Base-by-base conservation (phyloP, 2,888 invertebrate species). In the Phania funesta region DNA sequence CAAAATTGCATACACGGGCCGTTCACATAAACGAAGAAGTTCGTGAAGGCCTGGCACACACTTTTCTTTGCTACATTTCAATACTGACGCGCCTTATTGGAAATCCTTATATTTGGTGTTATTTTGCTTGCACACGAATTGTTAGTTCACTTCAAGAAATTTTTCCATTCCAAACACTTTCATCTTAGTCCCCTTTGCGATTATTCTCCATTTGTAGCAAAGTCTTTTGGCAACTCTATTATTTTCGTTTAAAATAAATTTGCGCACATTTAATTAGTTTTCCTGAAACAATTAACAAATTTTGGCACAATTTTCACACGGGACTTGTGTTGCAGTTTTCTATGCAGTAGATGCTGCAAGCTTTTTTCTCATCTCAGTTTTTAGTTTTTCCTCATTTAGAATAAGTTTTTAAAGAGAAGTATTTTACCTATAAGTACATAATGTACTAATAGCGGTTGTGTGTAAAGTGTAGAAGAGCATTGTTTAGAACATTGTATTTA, bases 201-300 rank as follows among this genome's bases (percentile, higher is more conserved):
- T n/a, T n/a, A n/a, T 32, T 54, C 6, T 20, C 11, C 16, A 29
- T 8, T 2, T 20, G 2, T 18, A 18, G 13, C 2, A 11, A 35
- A n/a, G 3, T 5, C 8, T 9, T 13, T 8, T 62, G 80, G 76
- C 71, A 67, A 71, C 60, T 20, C 58, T 60, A n/a, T 32, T 41
- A 1, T n/a, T n/a, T n/a, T n/a, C n/a, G n/a, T n/a, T n/a, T 54
- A 67, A 46, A 38, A 50, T 0, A 46, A 67, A 64, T 79, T 65
- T 58, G 71, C 50, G 65, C 81, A 62, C 77, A 81, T 81, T 81
- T 81, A 79, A 83, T 83, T 83, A 79, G 82, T 83, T 83, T 83
- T 75, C 70, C 58, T 58, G 67, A 73, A 81, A 73, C 81, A 77
- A 77, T 81, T 81, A 81, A 73, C 77, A 81, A 81, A 56, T 81